These are phyloP conservation scores for Lepisosteus oculatus DNA, from an alignment of 2,113 vertebrate species.

Conservation along the genomic window DNA sequence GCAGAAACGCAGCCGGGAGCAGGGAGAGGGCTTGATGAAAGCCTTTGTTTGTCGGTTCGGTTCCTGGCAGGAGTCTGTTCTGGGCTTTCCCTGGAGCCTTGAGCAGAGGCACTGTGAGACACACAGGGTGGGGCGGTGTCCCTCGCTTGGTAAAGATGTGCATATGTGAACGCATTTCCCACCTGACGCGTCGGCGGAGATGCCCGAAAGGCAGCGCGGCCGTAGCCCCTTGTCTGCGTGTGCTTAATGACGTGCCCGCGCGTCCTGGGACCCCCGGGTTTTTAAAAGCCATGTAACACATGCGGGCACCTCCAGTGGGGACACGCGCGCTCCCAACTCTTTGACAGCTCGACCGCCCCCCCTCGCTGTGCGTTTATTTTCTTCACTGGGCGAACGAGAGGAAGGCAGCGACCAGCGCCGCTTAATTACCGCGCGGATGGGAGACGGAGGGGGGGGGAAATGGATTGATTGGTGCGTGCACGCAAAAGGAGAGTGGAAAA, in stretches of 20 bases:
- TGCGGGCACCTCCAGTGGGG: background rate
- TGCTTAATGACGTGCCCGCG: no score
- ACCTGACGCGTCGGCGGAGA: background rate
- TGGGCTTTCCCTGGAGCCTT: background rate
- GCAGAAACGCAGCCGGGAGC: no score
- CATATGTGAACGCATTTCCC: background rate
- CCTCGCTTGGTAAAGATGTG: background rate
- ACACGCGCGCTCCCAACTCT: background rate
- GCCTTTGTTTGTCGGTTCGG: no score
- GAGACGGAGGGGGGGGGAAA: slow-evolving; percentile 8
- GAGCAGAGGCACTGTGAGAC: background rate
- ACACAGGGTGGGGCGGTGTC: background rate
- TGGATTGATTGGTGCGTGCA: slow-evolving; percentile 17
- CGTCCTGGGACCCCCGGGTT: background rate
- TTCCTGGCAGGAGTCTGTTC: no score
- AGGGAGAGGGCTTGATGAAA: no score
- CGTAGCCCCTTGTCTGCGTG: background rate
- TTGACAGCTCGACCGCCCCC: background rate
- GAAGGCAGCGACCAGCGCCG: background rate
- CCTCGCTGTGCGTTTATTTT: background rate
- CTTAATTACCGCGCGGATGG: slow-evolving; percentile 11
- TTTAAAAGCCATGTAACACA: background rate
- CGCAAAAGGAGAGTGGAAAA: slow-evolving; percentile 19
- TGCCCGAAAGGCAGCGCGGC: background rate
- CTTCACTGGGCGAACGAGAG: background rate